Evolutionary conservation across 2,797 vertebrate species (phyloP), one percentile per base, ranked within the genome.

Genomic region (Rhynchonycteris naso): DNA sequence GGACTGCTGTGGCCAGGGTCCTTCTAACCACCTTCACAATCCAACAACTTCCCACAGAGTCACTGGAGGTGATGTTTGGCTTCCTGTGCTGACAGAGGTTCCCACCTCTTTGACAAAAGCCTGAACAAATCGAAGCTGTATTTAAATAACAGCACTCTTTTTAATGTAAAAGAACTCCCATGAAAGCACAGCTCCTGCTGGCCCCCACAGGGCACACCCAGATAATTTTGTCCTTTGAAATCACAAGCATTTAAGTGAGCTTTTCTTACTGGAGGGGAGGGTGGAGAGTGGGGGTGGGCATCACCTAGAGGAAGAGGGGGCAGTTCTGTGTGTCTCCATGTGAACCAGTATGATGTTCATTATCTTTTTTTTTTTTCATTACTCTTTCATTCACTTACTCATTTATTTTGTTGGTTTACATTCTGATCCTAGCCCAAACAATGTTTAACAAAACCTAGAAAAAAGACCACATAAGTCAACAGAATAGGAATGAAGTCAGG

Each of bases 361-460:
- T 85, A 71, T 26, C 33, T 75, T 88, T 26, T 75, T 95, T 75
- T 88, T 26, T 69, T 95, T 61, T 26, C 30, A 61, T 28, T n/a
- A 3, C 79, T 63, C 22, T 58, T 74, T 71, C 38, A 71, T 71
- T 69, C 22, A 50, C 33, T 35, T 15, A 9, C 5, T 83, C 22
- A 21, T 59, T 90, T 52, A 21, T 89, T 84, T 59, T 86, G 4
- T 78, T 93, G 88, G 75, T 84, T 87, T 90, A 16, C 78, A 58
- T 82, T 65, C 33, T 56, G 33, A 85, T 43, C 88, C 68, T 93
- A 5, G n/a, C 56, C 22, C 43, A 50, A 33, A 63, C 66, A 24
- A 52, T 30, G 24, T 65, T 54, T 52, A 52, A 50, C 43, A 58
- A 28, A 90, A 88, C 52, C 50, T 75, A 28, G 13, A 88, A 28